These are phyloP conservation scores for Drosophila jambulina DNA, from an alignment of 1,140 invertebrate species.

Conservation along the genomic window DNA sequence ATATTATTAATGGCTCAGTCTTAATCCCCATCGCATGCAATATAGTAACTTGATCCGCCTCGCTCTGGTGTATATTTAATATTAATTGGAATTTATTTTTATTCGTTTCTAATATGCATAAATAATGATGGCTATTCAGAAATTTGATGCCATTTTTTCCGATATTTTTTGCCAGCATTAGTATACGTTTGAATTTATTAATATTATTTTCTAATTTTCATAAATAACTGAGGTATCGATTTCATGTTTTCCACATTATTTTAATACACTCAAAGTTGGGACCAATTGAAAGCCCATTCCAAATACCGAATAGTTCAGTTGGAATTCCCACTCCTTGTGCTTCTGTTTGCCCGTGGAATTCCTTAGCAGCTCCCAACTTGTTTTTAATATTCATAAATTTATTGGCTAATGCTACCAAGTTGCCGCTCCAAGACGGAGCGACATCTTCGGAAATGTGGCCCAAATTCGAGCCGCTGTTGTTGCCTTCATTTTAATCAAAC, in stretches of 20 bases:
- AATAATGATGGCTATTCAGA: constrained; percentile 41
- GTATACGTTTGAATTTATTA: constrained; percentile 17
- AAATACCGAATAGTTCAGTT: neutral
- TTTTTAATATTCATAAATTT: constrained; percentile 61
- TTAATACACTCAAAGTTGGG: neutral
- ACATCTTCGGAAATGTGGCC: constrained; percentile 37
- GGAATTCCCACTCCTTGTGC: constrained; percentile 5
- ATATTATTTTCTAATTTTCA: constrained; percentile 15
- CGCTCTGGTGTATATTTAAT: constrained; percentile 11
- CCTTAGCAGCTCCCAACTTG: constrained; percentile 10
- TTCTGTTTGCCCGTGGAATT: constrained; percentile 26
- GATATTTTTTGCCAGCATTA: neutral
- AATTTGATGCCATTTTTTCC: constrained; percentile 12
- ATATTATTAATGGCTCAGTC: constrained; percentile 2
- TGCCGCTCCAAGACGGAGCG: constrained; percentile 29
- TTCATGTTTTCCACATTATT: constrained; percentile 14
- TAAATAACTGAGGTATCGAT: constrained; percentile 1
- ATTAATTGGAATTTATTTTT: constrained; percentile 41
- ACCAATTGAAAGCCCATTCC: constrained; percentile 8
- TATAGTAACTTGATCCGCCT: constrained; percentile 30
- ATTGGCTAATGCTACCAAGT: constrained; percentile 55
- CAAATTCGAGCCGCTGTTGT: constrained; percentile 56
- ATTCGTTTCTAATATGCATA: constrained; percentile 42
- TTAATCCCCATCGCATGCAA: neutral
- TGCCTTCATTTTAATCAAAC: constrained; percentile 74